phyloP scores from a whole-genome alignment of 2,888 invertebrate genomes.

The Bombylius discolor region DNA sequence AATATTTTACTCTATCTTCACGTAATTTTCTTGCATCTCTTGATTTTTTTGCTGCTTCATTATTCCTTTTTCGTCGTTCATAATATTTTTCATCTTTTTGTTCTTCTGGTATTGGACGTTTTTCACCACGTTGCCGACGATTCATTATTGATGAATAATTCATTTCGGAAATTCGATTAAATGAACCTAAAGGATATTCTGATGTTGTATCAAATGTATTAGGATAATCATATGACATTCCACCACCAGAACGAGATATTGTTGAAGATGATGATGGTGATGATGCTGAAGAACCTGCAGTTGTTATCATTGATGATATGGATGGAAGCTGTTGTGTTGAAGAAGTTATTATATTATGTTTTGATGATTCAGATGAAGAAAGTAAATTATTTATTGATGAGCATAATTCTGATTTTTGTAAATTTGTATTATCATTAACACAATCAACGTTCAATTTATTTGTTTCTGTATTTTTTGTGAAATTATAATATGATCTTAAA shows the following conservation, averaged over 20 bases:
- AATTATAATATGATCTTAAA: conserved; percentile 20
- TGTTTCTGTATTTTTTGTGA: conserved; percentile 16
- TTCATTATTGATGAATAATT: conserved; percentile 28
- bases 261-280: conserved; percentile 4
- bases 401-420: background rate
- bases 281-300: background rate
- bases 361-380: background rate
- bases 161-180: conserved; percentile 29
- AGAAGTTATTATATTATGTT: background rate
- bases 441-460: background rate
- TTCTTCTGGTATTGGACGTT: conserved; percentile 74
- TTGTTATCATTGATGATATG: background rate
- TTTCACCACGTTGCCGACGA: conserved; percentile 59
- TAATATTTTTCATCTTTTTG: conserved; percentile 84
- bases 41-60: conserved; percentile 85
- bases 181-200: conserved; percentile 15
- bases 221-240: background rate
- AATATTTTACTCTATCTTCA: conserved; percentile 61
- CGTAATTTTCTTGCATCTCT: conserved; percentile 74
- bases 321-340: background rate
- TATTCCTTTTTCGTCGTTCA: conserved; percentile 74
- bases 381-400: background rate
- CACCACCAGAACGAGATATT: background rate
- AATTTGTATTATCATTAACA: background rate
- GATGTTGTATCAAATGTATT: background rate